phyloP scores from a whole-genome alignment of 35 echinoderm and acorn worm genomes.

The Apostichopus japonicus region DNA sequence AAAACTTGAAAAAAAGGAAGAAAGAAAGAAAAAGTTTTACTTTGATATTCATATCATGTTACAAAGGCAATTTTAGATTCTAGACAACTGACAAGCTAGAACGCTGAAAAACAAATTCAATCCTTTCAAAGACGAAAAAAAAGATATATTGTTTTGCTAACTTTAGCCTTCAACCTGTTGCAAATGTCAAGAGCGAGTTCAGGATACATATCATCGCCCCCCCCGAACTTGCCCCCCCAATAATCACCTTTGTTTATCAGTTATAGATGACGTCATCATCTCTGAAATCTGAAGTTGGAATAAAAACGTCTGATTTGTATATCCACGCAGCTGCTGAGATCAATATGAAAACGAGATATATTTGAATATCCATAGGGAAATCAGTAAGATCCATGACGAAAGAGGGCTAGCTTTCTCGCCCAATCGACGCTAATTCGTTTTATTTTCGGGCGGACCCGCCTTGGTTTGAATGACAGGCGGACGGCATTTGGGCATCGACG shows the following conservation, averaged over 20 bases:
- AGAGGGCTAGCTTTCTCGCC: background rate
- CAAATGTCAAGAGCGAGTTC: background rate
- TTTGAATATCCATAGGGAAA: conserved; percentile 54
- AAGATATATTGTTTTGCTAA: background rate
- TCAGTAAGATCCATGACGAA: conserved; percentile 13
- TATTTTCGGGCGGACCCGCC: background rate
- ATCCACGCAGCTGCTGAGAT: conserved; percentile 27
- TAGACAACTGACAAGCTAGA: too few relatives aligned
- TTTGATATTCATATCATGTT: too few relatives aligned
- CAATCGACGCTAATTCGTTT: conserved; percentile 34
- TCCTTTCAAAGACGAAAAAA: background rate
- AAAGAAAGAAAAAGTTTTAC: too few relatives aligned
- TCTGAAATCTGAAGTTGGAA: conserved; percentile 1
- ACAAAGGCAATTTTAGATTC: too few relatives aligned
- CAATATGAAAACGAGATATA: conserved; percentile 43
- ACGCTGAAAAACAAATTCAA: background rate
- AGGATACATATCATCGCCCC: background rate
- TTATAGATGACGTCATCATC: conserved; percentile 6
- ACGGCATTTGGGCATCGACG: conserved; percentile 1
- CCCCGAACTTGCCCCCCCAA: background rate
- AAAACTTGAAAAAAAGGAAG: too few relatives aligned
- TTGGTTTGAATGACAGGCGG: conserved; percentile 17
- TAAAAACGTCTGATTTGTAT: conserved; percentile 29
- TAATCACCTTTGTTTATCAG: conserved; percentile 31
- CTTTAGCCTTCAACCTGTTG: conserved; percentile 20